Percentiles rank a stretch among this genome's conserved stretches.
Conservation (phyloP, 1,140 invertebrate genomes). For the Scaptomyza pallida region DNA sequence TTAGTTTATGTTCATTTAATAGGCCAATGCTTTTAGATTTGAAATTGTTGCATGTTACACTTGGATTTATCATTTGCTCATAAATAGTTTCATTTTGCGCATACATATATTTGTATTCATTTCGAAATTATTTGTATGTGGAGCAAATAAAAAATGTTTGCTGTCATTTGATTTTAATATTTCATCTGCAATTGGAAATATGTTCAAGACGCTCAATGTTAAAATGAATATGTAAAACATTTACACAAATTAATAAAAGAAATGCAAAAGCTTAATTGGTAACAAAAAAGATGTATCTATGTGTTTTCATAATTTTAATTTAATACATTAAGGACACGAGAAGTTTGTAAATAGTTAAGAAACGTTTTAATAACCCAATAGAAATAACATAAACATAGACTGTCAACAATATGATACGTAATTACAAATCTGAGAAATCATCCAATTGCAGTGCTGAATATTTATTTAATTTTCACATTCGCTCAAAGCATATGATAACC, state of each 20-base stretch:
- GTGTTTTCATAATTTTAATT: too few relatives aligned
- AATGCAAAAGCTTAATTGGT: too few relatives aligned
- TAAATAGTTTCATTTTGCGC: conserved; percentile 27
- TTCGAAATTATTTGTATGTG: conserved; percentile 47
- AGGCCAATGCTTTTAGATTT: conserved; percentile 32
- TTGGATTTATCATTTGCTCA: conserved; percentile 3
- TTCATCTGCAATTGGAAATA: conserved; percentile 21
- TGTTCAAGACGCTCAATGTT: neutral
- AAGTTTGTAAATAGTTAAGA: too few relatives aligned
- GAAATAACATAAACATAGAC: too few relatives aligned
- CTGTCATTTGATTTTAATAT: conserved; percentile 26
- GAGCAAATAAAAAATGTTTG: conserved; percentile 30
- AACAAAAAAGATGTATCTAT: too few relatives aligned
- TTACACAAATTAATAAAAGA: neutral
- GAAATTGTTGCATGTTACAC: conserved; percentile 25
- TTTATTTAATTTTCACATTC: conserved; percentile 15
- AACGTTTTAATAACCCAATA: too few relatives aligned
- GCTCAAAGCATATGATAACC: conserved; percentile 1
- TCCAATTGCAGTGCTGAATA: conserved; percentile 20
- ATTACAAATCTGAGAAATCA: conserved; percentile 12
- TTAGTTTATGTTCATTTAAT: conserved; percentile 62
- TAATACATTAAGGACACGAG: too few relatives aligned
- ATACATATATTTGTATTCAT: conserved; percentile 45
- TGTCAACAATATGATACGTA: neutral
- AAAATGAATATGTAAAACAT: conserved; percentile 1